Evolutionary conservation across 2,888 invertebrate species (phyloP).

Genomic region (Meta bourneti): DNA sequence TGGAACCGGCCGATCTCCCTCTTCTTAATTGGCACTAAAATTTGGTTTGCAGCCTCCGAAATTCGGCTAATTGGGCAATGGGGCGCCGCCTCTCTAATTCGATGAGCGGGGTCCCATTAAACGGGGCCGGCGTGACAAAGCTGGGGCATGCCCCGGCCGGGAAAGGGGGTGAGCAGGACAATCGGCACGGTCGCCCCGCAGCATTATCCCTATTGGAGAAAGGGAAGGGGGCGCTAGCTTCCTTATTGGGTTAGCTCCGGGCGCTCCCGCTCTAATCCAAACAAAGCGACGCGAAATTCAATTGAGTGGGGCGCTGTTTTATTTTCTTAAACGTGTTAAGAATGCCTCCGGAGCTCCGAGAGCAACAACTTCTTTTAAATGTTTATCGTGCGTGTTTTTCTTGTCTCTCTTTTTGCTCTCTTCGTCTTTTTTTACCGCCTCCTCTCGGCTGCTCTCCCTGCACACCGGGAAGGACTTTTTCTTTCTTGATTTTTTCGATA

Average conservation of each 20-base stretch:
- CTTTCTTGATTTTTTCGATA: conserved; percentile 47
- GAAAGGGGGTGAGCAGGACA: conserved; percentile 17
- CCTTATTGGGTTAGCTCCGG: conserved; percentile 64
- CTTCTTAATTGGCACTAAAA: conserved; percentile 64
- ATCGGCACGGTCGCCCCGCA: conserved; percentile 23
- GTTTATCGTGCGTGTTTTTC: conserved; percentile 69
- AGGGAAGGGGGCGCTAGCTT: conserved; percentile 35
- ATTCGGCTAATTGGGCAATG: conserved; percentile 55
- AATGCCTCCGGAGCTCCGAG: conserved; percentile 46
- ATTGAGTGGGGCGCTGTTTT: conserved; percentile 65
- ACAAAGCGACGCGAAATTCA: conserved; percentile 70
- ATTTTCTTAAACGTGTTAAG: conserved; percentile 72
- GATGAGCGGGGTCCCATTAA: conserved; percentile 49
- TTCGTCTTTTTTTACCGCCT: background rate
- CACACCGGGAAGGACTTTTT: conserved; percentile 18
- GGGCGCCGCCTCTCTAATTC: conserved; percentile 52
- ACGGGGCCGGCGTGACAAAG: conserved; percentile 48
- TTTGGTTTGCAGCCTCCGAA: conserved; percentile 56
- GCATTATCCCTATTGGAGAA: conserved; percentile 38
- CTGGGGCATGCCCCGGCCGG: conserved; percentile 21
- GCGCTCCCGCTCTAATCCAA: conserved; percentile 55
- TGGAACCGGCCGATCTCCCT: conserved; percentile 8
- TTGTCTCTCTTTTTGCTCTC: conserved; percentile 15
- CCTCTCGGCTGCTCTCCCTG: background rate
- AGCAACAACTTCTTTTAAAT: conserved; percentile 72